Evolutionary conservation across 2,113 vertebrate genomes (phyloP).

Genomic region (Thomomys bottae): DNA sequence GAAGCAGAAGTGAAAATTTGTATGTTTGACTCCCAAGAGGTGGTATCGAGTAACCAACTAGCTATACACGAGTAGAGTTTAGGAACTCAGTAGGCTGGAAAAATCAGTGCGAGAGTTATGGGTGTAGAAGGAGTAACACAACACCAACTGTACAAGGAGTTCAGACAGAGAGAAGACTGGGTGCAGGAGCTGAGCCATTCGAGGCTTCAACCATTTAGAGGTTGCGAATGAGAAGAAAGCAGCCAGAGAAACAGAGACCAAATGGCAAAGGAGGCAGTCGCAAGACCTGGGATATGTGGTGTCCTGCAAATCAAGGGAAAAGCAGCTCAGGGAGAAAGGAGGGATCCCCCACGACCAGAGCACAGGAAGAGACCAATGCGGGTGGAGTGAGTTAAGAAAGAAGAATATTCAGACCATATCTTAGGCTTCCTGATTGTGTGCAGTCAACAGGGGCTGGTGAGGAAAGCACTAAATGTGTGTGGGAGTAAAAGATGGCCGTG

Average conservation of each 20-base stretch:
- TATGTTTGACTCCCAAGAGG: neutral
- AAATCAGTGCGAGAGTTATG: neutral
- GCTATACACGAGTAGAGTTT: neutral
- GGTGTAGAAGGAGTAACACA: neutral
- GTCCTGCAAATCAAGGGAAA: neutral
- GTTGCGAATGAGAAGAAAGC: neutral
- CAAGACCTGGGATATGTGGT: neutral
- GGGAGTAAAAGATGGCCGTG: neutral
- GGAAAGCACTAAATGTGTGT: neutral
- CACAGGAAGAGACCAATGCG: neutral
- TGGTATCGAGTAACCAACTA: neutral
- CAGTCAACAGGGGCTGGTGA: neutral
- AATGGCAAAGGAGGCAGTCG: neutral
- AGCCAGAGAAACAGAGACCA: neutral
- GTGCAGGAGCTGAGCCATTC: neutral
- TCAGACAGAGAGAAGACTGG: neutral
- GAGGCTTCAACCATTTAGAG: neutral
- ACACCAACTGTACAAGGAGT: neutral
- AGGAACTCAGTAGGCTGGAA: neutral
- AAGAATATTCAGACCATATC: neutral
- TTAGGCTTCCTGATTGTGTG: neutral
- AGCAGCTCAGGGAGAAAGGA: no score
- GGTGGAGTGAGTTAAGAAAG: neutral
- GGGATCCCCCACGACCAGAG: neutral
- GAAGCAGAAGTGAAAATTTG: neutral